Conservation (phyloP, 1,140 invertebrate species). For the Callitettix versicolor region DNA sequence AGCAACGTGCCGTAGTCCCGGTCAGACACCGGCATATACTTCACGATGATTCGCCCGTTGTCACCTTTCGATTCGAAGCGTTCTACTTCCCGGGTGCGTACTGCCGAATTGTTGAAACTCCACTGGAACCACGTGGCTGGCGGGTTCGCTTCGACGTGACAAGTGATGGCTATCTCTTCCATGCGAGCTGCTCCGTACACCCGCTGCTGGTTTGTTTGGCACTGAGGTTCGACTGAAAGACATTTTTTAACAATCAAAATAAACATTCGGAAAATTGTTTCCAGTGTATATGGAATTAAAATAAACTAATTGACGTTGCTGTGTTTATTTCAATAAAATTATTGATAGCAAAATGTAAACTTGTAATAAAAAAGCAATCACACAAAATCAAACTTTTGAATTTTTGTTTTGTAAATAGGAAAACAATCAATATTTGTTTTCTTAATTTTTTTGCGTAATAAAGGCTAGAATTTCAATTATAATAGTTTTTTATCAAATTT, state of each 20-base stretch:
- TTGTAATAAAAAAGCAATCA: background rate
- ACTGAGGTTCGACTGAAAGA: conserved; percentile 38
- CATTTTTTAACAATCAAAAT: background rate
- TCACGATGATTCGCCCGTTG: conserved; percentile 33
- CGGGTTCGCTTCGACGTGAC: conserved; percentile 47
- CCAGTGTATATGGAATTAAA: background rate
- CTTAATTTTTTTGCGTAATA: too few relatives aligned
- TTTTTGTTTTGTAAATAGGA: background rate
- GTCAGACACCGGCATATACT: conserved; percentile 39
- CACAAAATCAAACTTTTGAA: background rate
- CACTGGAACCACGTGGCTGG: conserved; percentile 40
- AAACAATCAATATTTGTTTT: too few relatives aligned
- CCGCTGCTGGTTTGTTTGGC: conserved; percentile 35
- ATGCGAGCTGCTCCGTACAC: conserved; percentile 45
- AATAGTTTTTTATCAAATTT: too few relatives aligned
- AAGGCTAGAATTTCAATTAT: too few relatives aligned
- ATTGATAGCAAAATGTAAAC: background rate
- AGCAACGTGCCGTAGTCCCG: conserved; percentile 44
- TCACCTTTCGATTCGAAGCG: conserved; percentile 19
- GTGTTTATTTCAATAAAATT: background rate
- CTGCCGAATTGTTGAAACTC: conserved; percentile 47
- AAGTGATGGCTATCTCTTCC: conserved; percentile 44
- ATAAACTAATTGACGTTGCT: background rate
- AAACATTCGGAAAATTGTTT: background rate
- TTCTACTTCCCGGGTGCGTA: conserved; percentile 13